phyloP scores from a whole-genome alignment of 1,140 invertebrate genomes.

The Drosophila aff. region DNA sequence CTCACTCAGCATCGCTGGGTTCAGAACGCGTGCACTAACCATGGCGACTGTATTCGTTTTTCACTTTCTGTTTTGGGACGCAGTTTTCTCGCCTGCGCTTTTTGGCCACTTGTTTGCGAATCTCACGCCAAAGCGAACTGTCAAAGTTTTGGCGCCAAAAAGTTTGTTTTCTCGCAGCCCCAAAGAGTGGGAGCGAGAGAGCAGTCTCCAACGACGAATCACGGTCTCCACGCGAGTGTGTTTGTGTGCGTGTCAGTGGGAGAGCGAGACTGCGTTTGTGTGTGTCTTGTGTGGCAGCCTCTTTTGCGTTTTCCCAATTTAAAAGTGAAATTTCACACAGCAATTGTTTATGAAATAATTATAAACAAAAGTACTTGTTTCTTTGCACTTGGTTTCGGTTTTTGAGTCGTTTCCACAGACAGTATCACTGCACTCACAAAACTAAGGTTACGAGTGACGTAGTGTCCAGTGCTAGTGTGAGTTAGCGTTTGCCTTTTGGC shows the following conservation, averaged over 20 bases:
- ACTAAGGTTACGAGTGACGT: slow-evolving; percentile 2
- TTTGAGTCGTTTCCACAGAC: not conserved
- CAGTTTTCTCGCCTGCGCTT: slow-evolving; percentile 61
- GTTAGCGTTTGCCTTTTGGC: not conserved
- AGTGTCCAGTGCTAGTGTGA: not conserved
- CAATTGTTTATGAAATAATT: slow-evolving; percentile 68
- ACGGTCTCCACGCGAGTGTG: slow-evolving; percentile 59
- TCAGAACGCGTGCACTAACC: slow-evolving; percentile 80
- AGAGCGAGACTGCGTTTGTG: slow-evolving; percentile 35
- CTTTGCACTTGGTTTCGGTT: slow-evolving; percentile 25
- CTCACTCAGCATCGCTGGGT: slow-evolving; percentile 68
- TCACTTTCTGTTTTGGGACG: slow-evolving; percentile 45
- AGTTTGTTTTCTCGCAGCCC: slow-evolving; percentile 56
- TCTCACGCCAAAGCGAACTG: slow-evolving; percentile 62
- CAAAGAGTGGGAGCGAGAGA: slow-evolving; percentile 41
- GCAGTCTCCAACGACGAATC: slow-evolving; percentile 52
- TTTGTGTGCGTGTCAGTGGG: slow-evolving; percentile 25
- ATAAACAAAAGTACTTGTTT: slow-evolving; percentile 57
- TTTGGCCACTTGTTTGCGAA: slow-evolving; percentile 72
- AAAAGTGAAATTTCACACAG: slow-evolving; percentile 68
- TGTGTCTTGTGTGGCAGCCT: slow-evolving; percentile 48
- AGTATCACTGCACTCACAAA: slow-evolving; percentile 28
- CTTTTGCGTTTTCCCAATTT: slow-evolving; percentile 54
- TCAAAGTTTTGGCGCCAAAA: slow-evolving; percentile 84
- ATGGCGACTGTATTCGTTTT: slow-evolving; percentile 54